Evolutionary conservation across 2,888 invertebrate species (phyloP), one percentile per base, ranked within the genome.

Genomic region (Asteroscopus sphinx): DNA sequence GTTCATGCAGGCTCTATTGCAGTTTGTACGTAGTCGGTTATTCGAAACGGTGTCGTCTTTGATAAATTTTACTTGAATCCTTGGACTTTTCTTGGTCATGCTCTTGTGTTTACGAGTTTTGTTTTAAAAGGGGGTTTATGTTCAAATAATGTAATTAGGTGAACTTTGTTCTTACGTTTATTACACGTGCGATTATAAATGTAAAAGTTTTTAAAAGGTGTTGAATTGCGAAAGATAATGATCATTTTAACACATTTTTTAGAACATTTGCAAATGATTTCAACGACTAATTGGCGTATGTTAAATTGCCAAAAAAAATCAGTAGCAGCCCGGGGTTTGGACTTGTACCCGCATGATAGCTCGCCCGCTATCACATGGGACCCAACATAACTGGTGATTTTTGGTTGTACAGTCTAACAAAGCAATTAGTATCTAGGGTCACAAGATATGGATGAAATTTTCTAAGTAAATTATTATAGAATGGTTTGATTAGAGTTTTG

Each of bases 221-320:
- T 61, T 55, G 65, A 68, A 68, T 68, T 48, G 32, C 12, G 32
- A 59, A 68, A 60, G 42, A 62, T 68, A 44, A 16, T 11, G 13
- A 44, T 68, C 33, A 12, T 35, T 65, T 1, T 44, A 33, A 65
- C 28, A 58, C 25, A 41, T 61, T 41, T 36, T 28, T 12, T 21
- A 37, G n/a, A 30, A 41, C 17, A 36, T 45, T 49, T 28, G 11
- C 28, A 17, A 42, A 48, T n/a, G n/a, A n/a, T n/a, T n/a, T n/a
- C n/a, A n/a, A n/a, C n/a, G n/a, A n/a, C 41, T 46, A 46, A 62
- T 46, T 52, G 7, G 36, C 7, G 37, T 30, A 16, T 11, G 8
- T 33, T 21, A 9, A 8, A 33, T 68, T 36, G 7, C 12, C 46
- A 25, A 6, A n/a, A n/a, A n/a, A n/a, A n/a, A n/a, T n/a, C n/a